Conservation (phyloP, 2,113 vertebrate species). For the Poecile atricapillus region DNA sequence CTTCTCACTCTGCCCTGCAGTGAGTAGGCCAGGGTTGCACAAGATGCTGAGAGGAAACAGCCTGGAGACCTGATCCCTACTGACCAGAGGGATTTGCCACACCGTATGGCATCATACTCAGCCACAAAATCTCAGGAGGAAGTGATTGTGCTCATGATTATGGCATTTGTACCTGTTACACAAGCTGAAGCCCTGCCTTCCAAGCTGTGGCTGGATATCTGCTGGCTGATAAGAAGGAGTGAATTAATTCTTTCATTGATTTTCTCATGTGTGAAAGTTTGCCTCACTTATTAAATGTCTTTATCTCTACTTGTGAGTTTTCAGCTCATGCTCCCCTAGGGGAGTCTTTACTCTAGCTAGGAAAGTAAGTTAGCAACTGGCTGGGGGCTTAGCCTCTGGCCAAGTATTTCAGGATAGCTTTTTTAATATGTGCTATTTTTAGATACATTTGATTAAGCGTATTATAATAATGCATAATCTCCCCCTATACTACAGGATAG, state of each 20-base stretch:
- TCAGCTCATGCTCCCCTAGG: neutral
- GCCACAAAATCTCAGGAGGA: neutral
- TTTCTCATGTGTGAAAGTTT: neutral
- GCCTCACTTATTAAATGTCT: neutral
- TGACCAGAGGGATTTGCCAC: neutral
- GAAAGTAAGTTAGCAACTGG: neutral
- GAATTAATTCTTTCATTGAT: neutral
- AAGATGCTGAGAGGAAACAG: neutral
- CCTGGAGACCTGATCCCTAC: too few species aligned
- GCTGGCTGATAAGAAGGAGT: neutral
- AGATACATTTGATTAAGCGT: neutral
- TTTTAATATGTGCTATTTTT: neutral
- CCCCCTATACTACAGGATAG: neutral
- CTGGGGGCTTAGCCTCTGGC: neutral
- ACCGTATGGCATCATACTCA: neutral
- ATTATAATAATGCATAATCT: neutral
- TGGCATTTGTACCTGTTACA: neutral
- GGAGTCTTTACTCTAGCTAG: too few species aligned
- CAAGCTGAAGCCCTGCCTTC: neutral
- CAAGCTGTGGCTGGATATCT: neutral
- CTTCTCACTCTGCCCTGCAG: neutral
- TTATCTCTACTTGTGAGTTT: neutral
- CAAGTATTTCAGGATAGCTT: neutral
- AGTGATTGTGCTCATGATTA: rapidly evolving
- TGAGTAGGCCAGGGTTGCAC: too few species aligned